Percentiles rank a stretch among this genome's conserved stretches.
Conservation (phyloP, 1,140 invertebrate species). For the Heliconius himera region DNA sequence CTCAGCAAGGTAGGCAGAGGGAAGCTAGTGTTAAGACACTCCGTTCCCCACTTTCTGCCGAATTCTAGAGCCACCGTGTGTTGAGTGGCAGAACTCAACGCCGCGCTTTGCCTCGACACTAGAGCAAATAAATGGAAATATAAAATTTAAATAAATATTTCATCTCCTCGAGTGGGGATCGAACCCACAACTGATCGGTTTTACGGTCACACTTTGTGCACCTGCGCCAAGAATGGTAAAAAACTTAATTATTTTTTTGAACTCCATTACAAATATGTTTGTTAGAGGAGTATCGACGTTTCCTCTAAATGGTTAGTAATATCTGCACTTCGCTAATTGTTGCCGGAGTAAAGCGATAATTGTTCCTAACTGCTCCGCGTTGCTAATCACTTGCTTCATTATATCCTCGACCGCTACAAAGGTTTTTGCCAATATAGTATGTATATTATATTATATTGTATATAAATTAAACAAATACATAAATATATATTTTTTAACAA, state of each 20-base stretch:
- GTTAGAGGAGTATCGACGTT: conserved; percentile 47
- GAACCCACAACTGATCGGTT: no score
- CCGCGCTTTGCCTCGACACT: no score
- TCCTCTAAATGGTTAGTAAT: conserved; percentile 51
- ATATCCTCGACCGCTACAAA: conserved; percentile 30
- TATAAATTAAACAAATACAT: neutral
- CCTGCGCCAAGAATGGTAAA: no score
- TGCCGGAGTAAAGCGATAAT: conserved; percentile 52
- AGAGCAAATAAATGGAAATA: no score
- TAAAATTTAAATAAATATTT: no score
- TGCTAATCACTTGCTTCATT: conserved; percentile 46
- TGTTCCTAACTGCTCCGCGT: conserved; percentile 56
- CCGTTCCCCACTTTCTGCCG: no score
- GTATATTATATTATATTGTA: neutral
- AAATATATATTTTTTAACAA: neutral
- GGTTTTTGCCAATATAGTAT: conserved; percentile 6
- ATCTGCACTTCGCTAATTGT: conserved; percentile 51
- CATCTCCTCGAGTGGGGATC: no score
- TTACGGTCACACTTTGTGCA: no score
- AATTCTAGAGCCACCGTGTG: no score
- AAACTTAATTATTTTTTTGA: conserved; percentile 4
- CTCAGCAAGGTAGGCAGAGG: no score
- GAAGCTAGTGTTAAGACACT: no score
- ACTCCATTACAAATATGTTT: conserved; percentile 29
- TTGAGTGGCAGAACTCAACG: no score